These are phyloP conservation scores for Phorcus lineatus DNA, from an alignment of 2,888 invertebrate genomes.

Conservation along the genomic window DNA sequence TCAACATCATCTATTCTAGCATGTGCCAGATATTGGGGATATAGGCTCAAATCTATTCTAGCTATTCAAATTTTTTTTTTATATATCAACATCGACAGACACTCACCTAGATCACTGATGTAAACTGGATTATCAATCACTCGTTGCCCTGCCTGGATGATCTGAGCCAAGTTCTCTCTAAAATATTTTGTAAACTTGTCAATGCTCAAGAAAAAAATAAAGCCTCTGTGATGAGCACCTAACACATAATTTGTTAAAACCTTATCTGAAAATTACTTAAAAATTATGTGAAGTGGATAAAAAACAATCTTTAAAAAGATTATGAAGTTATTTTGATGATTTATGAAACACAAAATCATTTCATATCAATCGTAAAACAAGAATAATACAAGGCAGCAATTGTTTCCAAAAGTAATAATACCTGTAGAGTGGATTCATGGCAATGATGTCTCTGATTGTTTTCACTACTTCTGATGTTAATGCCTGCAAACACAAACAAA, in stretches of 20 bases:
- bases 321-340: too few species aligned
- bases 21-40: too few species aligned
- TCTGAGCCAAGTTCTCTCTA: slow-evolving; percentile 97
- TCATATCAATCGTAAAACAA: not conserved
- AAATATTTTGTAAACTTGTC: slow-evolving; percentile 29
- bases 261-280: not conserved
- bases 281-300: too few species aligned
- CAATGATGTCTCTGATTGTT: slow-evolving; percentile 96
- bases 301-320: too few species aligned
- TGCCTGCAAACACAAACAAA: slow-evolving; percentile 79
- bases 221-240: not conserved
- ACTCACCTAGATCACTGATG: slow-evolving; percentile 90
- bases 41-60: too few species aligned
- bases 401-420: slow-evolving; percentile 35
- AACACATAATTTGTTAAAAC: too few species aligned
- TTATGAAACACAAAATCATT: too few species aligned
- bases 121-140: slow-evolving; percentile 99
- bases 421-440: slow-evolving; percentile 93
- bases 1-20: too few species aligned
- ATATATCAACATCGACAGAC: not conserved
- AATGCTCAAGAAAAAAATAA: not conserved
- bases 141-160: slow-evolving; percentile 96
- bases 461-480: slow-evolving; percentile 97
- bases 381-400: not conserved
- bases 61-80: too few species aligned